Evolutionary conservation across 2,888 invertebrate species (phyloP).

Genomic region (Micropterix aruncella): DNA sequence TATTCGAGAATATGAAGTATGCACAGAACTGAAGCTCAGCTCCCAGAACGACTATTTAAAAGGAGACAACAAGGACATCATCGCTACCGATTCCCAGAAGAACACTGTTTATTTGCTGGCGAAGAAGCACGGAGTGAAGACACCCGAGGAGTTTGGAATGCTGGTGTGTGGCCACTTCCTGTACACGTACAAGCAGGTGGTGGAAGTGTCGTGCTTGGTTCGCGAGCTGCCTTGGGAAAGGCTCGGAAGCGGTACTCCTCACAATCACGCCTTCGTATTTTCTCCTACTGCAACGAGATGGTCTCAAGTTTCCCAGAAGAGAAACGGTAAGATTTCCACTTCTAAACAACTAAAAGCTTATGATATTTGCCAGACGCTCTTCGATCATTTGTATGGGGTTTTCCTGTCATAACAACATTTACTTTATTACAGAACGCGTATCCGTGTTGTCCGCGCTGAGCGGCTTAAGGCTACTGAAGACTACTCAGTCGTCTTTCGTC

Average conservation of each 20-base stretch:
- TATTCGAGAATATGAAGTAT: conserved; percentile 62
- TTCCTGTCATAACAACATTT: too few relatives aligned
- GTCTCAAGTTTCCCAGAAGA: conserved; percentile 50
- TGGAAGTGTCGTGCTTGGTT: conserved; percentile 51
- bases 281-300: conserved; percentile 51
- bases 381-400: too few relatives aligned
- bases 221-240: conserved; percentile 69
- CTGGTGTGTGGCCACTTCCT: conserved; percentile 62
- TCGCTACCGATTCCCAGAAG: conserved; percentile 73
- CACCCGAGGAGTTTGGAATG: conserved; percentile 64
- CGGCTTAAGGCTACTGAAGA: conserved; percentile 59
- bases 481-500: conserved; percentile 67
- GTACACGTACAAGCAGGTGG: conserved; percentile 60
- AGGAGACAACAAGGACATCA: conserved; percentile 67
- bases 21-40: conserved; percentile 53
- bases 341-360: too few relatives aligned
- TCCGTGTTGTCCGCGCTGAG: conserved; percentile 53
- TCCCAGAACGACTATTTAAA: conserved; percentile 56
- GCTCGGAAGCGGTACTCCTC: conserved; percentile 36
- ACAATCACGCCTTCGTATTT: conserved; percentile 67
- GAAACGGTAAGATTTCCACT: conserved; percentile 59
- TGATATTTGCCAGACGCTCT: too few relatives aligned
- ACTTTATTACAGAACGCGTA: conserved; percentile 27
- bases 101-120: conserved; percentile 70
- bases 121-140: conserved; percentile 61